Conservation (phyloP, 2,113 vertebrate genomes). For the Marmota monax region DNA sequence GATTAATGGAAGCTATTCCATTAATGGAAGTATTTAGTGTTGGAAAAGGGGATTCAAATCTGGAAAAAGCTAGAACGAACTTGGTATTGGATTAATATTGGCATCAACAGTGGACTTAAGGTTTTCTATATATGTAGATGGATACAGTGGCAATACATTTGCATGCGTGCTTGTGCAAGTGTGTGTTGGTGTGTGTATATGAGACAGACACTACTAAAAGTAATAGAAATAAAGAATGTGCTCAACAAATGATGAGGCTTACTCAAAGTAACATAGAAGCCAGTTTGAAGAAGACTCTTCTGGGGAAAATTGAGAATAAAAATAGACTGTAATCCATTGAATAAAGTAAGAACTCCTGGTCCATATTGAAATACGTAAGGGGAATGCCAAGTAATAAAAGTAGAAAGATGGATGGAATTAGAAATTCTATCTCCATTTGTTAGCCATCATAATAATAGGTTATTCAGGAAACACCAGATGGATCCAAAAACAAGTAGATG, state of each 20-base stretch:
- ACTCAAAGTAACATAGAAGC: background rate
- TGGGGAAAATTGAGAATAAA: background rate
- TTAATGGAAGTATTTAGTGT: background rate
- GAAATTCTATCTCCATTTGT: background rate
- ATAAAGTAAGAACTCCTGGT: background rate
- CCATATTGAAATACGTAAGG: background rate
- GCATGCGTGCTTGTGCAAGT: background rate
- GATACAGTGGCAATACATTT: background rate
- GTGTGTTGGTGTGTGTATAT: background rate
- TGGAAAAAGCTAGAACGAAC: background rate
- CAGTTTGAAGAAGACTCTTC: background rate
- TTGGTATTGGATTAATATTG: background rate
- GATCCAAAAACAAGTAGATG: background rate
- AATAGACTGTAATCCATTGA: background rate
- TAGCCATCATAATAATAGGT: background rate
- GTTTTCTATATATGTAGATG: background rate
- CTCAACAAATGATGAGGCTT: background rate
- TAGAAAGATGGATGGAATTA: background rate
- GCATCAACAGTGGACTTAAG: background rate
- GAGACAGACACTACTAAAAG: background rate
- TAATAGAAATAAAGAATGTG: background rate
- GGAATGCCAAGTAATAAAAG: background rate
- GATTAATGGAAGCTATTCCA: background rate
- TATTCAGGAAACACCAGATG: background rate
- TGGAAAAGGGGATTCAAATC: background rate